Base-by-base conservation (phyloP, 2,113 vertebrate species). In the Melanerpes formicivorus region DNA sequence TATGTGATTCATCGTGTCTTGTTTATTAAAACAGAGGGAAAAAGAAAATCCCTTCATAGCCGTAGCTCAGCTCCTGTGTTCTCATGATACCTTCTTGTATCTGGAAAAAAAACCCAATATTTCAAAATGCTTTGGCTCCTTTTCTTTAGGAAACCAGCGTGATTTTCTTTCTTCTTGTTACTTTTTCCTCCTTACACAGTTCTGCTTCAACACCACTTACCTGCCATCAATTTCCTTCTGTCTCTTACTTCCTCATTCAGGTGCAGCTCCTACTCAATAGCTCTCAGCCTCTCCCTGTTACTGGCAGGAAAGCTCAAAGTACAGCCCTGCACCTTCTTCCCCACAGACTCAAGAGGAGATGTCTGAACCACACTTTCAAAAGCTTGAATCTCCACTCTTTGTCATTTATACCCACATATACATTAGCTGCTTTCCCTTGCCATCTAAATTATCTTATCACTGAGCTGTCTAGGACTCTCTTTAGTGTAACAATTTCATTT, bases 391-490 rank as follows among this genome's bases (percentile, higher is more conserved):
- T 92, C 95, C 85, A 66, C 67, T 78, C 79, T 94, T 94, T 96
- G 93, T 96, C 97, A 92, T 96, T 94, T 93, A 84, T 93, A 93
- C 86, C 87, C 72, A 90, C 93, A 92, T 88, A 93, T 93, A 96
- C 67, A 95, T 94, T 95, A 91, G 88, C 81, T 95, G 91, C 91
- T 93, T 97, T 96, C 92, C 90, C 89, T 87, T 94, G 90, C 94
- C 96, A 95, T 97, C 96, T 93, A 96, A 96, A 97, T 97, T 97
- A 97, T 97, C 97, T 97, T 98, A 97, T 98, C 97, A 97, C 90
- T 93, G 89, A 95, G 96, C 95, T 96, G 97, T 97, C 96, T 97
- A 76, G 85, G 92, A 92, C 86, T 93, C 87, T 90, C 87, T 79
- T 97, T 88, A 95, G 93, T 93, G 75, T 91, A 94, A 95, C 80